Conservation (phyloP, 2,113 vertebrate genomes). For the Anarrhichthys ocellatus region DNA sequence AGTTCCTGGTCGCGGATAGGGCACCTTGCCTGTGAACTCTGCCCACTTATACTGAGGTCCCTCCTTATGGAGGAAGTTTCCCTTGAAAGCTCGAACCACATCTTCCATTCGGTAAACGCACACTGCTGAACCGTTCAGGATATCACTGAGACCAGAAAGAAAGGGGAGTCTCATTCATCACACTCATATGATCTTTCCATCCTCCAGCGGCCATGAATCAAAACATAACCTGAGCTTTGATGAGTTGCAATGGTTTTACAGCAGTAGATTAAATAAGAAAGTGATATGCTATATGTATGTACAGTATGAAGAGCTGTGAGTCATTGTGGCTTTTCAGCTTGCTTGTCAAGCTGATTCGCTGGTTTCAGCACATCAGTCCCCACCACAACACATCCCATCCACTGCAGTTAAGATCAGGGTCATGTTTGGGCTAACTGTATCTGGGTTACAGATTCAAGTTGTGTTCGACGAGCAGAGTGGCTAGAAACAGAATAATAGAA, state of each 20-base stretch:
- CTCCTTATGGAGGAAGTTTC: constrained; percentile 86
- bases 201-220: neutral
- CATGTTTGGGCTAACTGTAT: neutral
- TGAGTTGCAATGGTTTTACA: constrained; percentile 13
- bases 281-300: neutral
- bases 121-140: constrained; percentile 86
- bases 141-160: constrained; percentile 71
- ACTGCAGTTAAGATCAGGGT: constrained; percentile 26
- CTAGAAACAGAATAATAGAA: constrained; percentile 15
- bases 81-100: constrained; percentile 84
- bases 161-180: constrained; percentile 6
- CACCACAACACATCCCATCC: constrained; percentile 27
- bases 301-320: constrained; percentile 41
- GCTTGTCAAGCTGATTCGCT: too few species aligned
- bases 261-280: constrained; percentile 28
- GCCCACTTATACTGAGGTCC: constrained; percentile 87
- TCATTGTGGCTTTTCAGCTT: constrained; percentile 59
- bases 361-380: constrained; percentile 36
- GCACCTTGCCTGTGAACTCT: constrained; percentile 84
- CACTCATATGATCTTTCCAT: neutral
- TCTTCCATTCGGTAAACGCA: constrained; percentile 87
- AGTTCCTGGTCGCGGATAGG: constrained; percentile 87
- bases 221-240: constrained; percentile 8
- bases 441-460: constrained; percentile 19
- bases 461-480: neutral